Conservation (phyloP, 2,888 invertebrate species). For the Lysandra bellargus region DNA sequence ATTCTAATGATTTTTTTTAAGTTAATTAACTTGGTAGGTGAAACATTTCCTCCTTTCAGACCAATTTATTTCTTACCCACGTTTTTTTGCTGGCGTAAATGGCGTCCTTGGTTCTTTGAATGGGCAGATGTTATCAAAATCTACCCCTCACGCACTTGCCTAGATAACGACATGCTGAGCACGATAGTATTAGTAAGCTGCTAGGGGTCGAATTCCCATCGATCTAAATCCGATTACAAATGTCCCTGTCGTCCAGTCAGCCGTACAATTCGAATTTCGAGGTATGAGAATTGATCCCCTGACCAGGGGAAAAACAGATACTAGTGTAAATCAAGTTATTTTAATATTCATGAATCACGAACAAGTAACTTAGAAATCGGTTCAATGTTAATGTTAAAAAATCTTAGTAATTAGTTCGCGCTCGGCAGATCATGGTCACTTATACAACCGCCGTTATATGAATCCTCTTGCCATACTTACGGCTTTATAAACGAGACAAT, state of each 20-base stretch:
- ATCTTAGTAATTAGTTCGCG: background rate
- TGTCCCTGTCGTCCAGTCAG: background rate
- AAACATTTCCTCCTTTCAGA: background rate
- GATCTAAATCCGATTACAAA: background rate
- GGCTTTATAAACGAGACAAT: slow-evolving; percentile 3
- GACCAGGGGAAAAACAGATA: background rate
- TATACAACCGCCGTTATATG: background rate
- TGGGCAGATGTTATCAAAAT: background rate
- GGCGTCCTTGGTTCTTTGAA: background rate
- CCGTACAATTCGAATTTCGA: too few relatives aligned
- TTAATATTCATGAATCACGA: too few relatives aligned
- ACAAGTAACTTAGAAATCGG: too few relatives aligned
- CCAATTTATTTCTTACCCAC: background rate
- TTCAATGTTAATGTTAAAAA: background rate
- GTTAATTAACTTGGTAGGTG: background rate
- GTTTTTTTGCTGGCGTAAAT: background rate
- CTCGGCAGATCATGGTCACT: background rate
- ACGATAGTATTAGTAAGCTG: background rate
- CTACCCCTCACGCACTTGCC: background rate
- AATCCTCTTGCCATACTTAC: background rate
- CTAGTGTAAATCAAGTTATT: background rate
- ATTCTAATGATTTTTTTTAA: background rate
- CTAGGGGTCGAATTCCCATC: background rate
- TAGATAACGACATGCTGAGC: background rate
- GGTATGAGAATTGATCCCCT: background rate